These are phyloP conservation scores for Dromococcyx pavoninus DNA, from an alignment of 2,797 vertebrate species.

Conservation along the genomic window DNA sequence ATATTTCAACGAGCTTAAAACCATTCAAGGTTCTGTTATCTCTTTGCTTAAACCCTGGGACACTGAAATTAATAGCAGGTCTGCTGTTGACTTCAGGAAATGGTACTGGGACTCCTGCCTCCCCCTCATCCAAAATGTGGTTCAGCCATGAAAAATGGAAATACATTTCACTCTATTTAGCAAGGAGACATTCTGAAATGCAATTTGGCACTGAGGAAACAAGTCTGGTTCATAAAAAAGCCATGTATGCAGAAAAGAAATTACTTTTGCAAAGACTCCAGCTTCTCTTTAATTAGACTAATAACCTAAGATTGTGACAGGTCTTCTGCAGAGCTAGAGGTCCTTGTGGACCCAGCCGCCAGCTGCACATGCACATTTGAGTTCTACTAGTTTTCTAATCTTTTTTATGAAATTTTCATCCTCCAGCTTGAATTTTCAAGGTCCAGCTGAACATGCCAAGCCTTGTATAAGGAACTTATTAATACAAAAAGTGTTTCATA, in stretches of 20 bases:
- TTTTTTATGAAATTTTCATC: background rate
- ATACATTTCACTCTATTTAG: slow-evolving; percentile 53
- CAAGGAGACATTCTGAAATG: slow-evolving; percentile 47
- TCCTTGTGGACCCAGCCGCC: slow-evolving; percentile 1
- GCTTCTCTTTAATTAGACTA: slow-evolving; percentile 45
- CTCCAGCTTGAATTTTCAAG: background rate
- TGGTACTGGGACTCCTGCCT: slow-evolving; percentile 28
- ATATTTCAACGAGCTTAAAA: slow-evolving; percentile 44
- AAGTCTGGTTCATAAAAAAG: slow-evolving; percentile 32
- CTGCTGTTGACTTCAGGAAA: slow-evolving; percentile 53
- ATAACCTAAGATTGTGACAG: slow-evolving; percentile 18
- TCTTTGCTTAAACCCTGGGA: slow-evolving; percentile 34
- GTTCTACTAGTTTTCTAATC: background rate
- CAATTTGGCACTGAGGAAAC: slow-evolving; percentile 16
- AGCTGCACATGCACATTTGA: background rate
- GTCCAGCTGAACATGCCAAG: background rate
- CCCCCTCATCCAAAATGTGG: slow-evolving; percentile 37
- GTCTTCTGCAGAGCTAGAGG: slow-evolving; percentile 9
- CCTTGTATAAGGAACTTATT: background rate
- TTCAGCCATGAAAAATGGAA: slow-evolving; percentile 49
- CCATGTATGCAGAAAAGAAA: slow-evolving; percentile 24
- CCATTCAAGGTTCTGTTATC: slow-evolving; percentile 37
- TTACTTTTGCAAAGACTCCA: slow-evolving; percentile 32
- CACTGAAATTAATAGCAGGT: slow-evolving; percentile 16
- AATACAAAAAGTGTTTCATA: background rate